Evolutionary conservation across 2,797 vertebrate species (phyloP).

Genomic region (Acanthis flammea): DNA sequence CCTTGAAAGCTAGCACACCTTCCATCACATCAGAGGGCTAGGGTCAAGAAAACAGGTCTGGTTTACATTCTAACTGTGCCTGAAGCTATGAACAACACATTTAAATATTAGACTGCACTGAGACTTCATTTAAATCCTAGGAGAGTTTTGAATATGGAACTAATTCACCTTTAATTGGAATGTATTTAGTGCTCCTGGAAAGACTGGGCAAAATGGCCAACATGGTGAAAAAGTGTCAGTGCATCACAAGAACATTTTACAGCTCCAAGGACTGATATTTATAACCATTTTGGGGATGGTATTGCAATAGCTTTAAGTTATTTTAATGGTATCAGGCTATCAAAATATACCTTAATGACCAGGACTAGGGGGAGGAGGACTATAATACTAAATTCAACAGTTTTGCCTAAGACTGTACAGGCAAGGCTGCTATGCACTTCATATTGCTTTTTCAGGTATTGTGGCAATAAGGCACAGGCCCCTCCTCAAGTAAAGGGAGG

Average conservation of each 20-base stretch:
- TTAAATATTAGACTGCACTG: background rate
- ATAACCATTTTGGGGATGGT: background rate
- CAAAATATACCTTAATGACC: conserved; percentile 23
- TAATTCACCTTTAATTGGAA: background rate
- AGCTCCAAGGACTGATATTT: background rate
- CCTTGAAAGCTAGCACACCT: background rate
- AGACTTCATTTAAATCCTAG: background rate
- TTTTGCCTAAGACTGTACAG: conserved; percentile 40
- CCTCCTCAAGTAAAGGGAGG: conserved; percentile 55
- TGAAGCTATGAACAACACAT: background rate
- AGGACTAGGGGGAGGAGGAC: background rate
- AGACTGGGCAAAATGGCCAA: background rate
- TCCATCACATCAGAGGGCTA: background rate
- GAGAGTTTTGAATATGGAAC: background rate
- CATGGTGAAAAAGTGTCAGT: background rate
- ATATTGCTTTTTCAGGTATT: conserved; percentile 58
- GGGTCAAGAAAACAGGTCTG: background rate
- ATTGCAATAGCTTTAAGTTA: conserved; percentile 60
- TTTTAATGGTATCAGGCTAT: background rate
- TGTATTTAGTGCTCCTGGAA: background rate
- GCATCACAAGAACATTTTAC: background rate
- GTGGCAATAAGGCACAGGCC: conserved; percentile 61
- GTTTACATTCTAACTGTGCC: background rate
- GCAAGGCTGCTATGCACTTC: conserved; percentile 62
- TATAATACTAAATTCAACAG: conserved; percentile 16